phyloP scores from a whole-genome alignment of 2,888 invertebrate species.

The Bellardia pandia region DNA sequence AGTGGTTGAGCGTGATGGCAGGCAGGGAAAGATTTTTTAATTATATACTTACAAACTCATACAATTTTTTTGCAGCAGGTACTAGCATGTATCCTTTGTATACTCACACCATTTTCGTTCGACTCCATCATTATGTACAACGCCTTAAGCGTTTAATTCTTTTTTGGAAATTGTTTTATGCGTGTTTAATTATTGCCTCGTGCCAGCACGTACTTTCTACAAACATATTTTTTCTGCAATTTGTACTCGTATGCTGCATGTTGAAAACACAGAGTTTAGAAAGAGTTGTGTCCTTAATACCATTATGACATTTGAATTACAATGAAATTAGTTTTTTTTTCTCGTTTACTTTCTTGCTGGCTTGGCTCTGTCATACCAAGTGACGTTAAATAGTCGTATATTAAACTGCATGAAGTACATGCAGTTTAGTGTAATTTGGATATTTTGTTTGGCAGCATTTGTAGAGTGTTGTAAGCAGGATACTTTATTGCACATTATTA shows the following conservation, averaged over 20 bases:
- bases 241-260: neutral
- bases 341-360: neutral
- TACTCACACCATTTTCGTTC: neutral
- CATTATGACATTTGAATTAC: constrained; percentile 43
- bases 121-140: constrained; percentile 29
- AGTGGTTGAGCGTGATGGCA: neutral
- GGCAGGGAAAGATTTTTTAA: neutral
- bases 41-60: neutral
- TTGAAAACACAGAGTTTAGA: neutral
- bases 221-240: neutral
- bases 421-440: neutral
- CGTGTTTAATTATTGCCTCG: constrained; percentile 52
- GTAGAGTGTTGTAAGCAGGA: neutral
- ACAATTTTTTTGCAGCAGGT: neutral
- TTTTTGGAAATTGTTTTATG: constrained; percentile 57
- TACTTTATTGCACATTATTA: constrained; percentile 1
- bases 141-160: constrained; percentile 36
- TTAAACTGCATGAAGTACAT: constrained; percentile 7
- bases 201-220: constrained; percentile 42
- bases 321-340: constrained; percentile 18
- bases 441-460: constrained; percentile 8
- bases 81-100: neutral
- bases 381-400: neutral
- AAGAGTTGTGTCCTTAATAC: constrained; percentile 32
- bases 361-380: neutral